Evolutionary conservation across 1,140 invertebrate genomes (phyloP).

Genomic region (Brachionus koreanus): DNA sequence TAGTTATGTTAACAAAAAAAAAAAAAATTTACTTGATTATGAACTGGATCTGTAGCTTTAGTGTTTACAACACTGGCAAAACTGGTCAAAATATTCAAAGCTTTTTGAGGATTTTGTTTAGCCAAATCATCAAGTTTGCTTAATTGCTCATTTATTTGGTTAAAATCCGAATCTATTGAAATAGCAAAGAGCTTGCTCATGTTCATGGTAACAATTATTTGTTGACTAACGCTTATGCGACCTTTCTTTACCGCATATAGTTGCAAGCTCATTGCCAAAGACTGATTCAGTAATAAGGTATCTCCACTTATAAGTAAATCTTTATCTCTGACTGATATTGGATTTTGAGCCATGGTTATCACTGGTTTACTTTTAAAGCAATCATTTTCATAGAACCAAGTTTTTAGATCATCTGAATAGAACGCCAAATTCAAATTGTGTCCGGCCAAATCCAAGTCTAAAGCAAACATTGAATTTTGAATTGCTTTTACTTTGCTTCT

Average conservation of each 20-base stretch:
- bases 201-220: neutral
- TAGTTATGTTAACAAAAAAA: neutral
- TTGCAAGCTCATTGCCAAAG: neutral
- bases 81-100: constrained; percentile 21
- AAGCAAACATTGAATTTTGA: neutral
- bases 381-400: constrained; percentile 18
- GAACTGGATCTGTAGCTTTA: constrained; percentile 4
- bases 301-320: neutral
- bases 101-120: constrained; percentile 43
- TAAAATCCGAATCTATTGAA: constrained; percentile 10
- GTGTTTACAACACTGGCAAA: constrained; percentile 30
- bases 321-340: neutral
- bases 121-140: constrained; percentile 28
- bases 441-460: neutral
- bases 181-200: constrained; percentile 2
- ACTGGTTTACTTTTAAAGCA: neutral
- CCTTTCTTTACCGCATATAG: neutral
- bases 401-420: neutral
- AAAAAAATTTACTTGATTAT: neutral
- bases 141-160: constrained; percentile 19
- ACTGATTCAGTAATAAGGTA: neutral
- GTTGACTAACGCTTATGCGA: neutral
- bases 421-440: neutral
- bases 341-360: neutral
- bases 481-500: neutral